These are phyloP conservation scores for Gambusia yucatana DNA, from an alignment of 2,797 vertebrate species.

Conservation along the genomic window DNA sequence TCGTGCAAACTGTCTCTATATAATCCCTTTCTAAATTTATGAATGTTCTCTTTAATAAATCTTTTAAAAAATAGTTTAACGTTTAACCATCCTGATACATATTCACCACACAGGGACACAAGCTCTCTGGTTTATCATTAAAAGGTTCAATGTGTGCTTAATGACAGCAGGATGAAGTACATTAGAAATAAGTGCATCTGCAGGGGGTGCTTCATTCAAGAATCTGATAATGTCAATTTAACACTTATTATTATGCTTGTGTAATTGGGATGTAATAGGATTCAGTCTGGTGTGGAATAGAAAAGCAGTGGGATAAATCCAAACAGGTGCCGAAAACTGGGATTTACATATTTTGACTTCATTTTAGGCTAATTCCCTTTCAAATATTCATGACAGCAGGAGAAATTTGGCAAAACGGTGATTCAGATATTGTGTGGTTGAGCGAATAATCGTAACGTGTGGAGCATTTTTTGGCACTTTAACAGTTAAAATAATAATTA, in stretches of 20 bases:
- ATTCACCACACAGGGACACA: constrained; percentile 24
- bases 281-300: constrained; percentile 59
- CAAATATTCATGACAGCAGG: constrained; percentile 10
- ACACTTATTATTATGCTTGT: constrained; percentile 60
- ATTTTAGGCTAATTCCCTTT: constrained; percentile 23
- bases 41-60: background rate
- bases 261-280: constrained; percentile 70
- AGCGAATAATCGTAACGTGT: constrained; percentile 6
- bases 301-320: constrained; percentile 55
- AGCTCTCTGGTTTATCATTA: constrained; percentile 47
- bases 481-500: background rate
- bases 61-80: constrained; percentile 17
- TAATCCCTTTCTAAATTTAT: background rate
- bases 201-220: constrained; percentile 61
- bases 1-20: background rate
- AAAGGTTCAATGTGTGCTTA: constrained; percentile 40
- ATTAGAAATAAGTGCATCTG: constrained; percentile 60
- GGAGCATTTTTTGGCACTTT: constrained; percentile 5
- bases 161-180: constrained; percentile 53
- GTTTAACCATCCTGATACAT: constrained; percentile 17
- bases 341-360: constrained; percentile 36
- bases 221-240: constrained; percentile 72
- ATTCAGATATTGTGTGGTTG: background rate
- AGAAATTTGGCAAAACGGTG: background rate
- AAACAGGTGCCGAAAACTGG: constrained; percentile 47